phyloP scores from a whole-genome alignment of 1,140 invertebrate species.

The Caligus rogercresseyi region DNA sequence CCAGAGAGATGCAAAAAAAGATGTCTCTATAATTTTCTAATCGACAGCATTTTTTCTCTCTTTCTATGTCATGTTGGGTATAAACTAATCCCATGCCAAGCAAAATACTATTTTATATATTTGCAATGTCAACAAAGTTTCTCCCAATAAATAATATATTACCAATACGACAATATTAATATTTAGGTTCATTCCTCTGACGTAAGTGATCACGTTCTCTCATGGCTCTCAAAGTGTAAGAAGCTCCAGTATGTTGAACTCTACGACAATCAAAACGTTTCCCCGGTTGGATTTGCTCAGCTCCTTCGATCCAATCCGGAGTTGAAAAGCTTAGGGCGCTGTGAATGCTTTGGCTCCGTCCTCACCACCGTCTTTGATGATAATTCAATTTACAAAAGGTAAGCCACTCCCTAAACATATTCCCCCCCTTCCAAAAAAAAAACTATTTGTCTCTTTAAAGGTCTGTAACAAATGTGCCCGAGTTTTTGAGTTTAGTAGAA shows the following conservation, averaged over 20 bases:
- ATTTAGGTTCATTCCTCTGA: constrained; percentile 5
- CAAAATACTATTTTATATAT: too few relatives aligned
- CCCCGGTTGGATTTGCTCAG: constrained; percentile 8
- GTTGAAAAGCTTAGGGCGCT: constrained; percentile 2
- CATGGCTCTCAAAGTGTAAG: constrained; percentile 7
- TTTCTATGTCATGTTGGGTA: too few relatives aligned
- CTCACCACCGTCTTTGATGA: not conserved
- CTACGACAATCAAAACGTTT: not conserved
- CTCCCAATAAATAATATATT: too few relatives aligned
- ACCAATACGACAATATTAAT: not conserved
- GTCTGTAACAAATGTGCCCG: not conserved
- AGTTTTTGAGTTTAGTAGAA: not conserved
- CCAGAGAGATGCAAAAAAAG: too few relatives aligned
- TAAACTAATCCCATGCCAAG: too few relatives aligned
- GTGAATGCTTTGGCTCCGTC: not conserved
- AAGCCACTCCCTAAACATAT: not conserved
- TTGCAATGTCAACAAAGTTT: too few relatives aligned
- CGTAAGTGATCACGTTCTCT: not conserved
- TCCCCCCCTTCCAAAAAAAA: not conserved
- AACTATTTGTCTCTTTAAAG: not conserved
- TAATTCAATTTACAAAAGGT: constrained; percentile 7
- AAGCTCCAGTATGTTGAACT: constrained; percentile 2
- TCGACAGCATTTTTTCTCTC: too few relatives aligned
- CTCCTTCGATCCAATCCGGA: not conserved
- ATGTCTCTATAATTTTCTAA: too few relatives aligned